Evolutionary conservation across 2,113 vertebrate genomes (phyloP).

Genomic region (Gallinago media): DNA sequence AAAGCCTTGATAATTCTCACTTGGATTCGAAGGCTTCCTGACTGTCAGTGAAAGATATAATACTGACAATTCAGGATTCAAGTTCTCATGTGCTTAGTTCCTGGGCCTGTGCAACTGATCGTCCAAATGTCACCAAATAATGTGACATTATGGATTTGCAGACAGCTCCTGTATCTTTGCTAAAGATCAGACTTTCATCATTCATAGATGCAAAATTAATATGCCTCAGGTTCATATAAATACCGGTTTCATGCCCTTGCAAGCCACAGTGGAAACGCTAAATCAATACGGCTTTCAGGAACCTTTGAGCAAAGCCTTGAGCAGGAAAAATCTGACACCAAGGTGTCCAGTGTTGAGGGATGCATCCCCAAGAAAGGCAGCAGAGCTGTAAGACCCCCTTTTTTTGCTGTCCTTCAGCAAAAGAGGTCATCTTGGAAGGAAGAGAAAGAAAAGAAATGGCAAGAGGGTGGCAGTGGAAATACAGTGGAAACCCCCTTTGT

Average conservation of each 20-base stretch:
- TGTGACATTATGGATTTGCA: not conserved
- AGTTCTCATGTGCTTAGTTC: not conserved
- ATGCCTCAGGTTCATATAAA: not conserved
- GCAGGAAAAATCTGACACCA: not conserved
- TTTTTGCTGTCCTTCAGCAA: not conserved
- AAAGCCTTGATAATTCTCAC: not conserved
- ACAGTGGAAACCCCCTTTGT: not conserved
- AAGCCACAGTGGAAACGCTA: not conserved
- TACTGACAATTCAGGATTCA: not conserved
- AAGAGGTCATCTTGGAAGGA: not conserved
- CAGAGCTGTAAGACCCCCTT: not conserved
- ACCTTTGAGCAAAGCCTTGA: not conserved
- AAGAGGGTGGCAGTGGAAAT: not conserved
- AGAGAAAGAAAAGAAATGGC: not conserved
- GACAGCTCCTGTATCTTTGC: not conserved
- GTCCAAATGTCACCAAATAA: not conserved
- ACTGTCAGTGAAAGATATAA: not conserved
- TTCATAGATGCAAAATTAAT: not conserved
- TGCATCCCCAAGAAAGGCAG: not conserved
- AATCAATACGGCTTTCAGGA: not conserved
- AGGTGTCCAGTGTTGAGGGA: not conserved
- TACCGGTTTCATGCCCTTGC: not conserved
- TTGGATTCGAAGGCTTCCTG: not conserved
- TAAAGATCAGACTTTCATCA: not conserved
- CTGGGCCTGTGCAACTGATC: not conserved